A percentile compares a stretch with the other conserved stretches of the same genome.
phyloP scores from a whole-genome alignment of 2,888 invertebrate genomes.

The Drosophila leonis region DNA sequence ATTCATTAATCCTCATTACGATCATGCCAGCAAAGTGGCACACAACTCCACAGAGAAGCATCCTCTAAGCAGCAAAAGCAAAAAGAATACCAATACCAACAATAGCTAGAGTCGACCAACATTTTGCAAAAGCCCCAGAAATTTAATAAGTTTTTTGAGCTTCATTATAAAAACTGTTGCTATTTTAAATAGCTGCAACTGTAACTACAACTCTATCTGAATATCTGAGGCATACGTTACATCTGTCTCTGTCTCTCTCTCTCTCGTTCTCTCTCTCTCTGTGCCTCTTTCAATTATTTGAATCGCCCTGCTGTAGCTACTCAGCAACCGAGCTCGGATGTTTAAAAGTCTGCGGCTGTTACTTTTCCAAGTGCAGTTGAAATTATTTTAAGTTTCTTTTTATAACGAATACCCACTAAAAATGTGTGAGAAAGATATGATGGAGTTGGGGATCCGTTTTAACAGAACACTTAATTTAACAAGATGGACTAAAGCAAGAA shows the following conservation, averaged over 20 bases:
- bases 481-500: neutral
- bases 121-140: conserved; percentile 53
- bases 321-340: conserved; percentile 41
- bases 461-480: neutral
- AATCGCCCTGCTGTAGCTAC: conserved; percentile 20
- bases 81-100: neutral
- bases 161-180: conserved; percentile 60
- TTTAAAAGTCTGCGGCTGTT: conserved; percentile 41
- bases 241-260: neutral
- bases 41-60: neutral
- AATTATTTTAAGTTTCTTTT: conserved; percentile 27
- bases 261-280: neutral
- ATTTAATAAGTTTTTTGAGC: conserved; percentile 73
- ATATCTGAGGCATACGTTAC: conserved; percentile 19
- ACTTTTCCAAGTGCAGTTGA: conserved; percentile 44
- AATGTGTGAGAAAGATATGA: neutral
- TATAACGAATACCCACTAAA: neutral
- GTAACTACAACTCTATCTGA: conserved; percentile 8
- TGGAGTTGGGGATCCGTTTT: too few relatives aligned
- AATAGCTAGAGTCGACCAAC: conserved; percentile 9
- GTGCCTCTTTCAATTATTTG: conserved; percentile 3
- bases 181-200: conserved; percentile 33
- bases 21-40: conserved; percentile 1
- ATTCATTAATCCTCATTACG: conserved; percentile 20
- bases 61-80: neutral